Percentiles rank a stretch among this genome's conserved stretches.
These are phyloP conservation scores for Macrochelys suwanniensis DNA, from an alignment of 2,797 vertebrate genomes.

Conservation along the genomic window DNA sequence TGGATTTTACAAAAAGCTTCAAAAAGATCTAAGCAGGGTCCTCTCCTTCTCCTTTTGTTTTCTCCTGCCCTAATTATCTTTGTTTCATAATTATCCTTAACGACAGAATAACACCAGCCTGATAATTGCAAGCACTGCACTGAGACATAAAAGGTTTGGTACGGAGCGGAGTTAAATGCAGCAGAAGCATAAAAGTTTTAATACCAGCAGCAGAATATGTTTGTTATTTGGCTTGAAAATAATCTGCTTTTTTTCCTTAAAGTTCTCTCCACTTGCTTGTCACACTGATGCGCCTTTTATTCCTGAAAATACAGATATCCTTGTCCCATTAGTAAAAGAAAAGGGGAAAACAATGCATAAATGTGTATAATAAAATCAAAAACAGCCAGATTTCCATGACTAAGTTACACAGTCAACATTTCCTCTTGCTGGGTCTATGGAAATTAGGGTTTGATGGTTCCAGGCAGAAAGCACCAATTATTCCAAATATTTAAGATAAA, in stretches of 20 bases:
- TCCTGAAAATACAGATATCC: slow-evolving; percentile 49
- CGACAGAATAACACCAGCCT: slow-evolving; percentile 71
- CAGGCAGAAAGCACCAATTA: slow-evolving; percentile 1
- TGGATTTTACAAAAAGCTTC: slow-evolving; percentile 90
- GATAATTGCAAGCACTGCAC: slow-evolving; percentile 11
- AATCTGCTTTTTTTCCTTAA: slow-evolving; percentile 24
- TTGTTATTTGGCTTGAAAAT: neutral
- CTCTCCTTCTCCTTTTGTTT: slow-evolving; percentile 86
- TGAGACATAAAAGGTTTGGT: slow-evolving; percentile 27
- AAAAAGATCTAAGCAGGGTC: slow-evolving; percentile 90
- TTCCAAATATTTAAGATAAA: slow-evolving; percentile 60
- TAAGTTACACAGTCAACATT: slow-evolving; percentile 5
- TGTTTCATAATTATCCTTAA: slow-evolving; percentile 76
- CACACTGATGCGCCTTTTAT: neutral
- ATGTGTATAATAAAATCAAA: slow-evolving; percentile 41
- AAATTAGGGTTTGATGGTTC: slow-evolving; percentile 23
- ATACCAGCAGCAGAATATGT: neutral
- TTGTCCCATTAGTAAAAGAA: neutral
- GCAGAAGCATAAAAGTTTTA: neutral
- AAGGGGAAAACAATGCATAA: slow-evolving; percentile 38
- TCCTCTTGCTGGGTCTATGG: slow-evolving; percentile 1
- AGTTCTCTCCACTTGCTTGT: slow-evolving; percentile 40
- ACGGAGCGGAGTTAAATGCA: slow-evolving; percentile 21
- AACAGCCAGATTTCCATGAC: slow-evolving; percentile 30
- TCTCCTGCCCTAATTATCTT: slow-evolving; percentile 75